Percentiles rank a stretch among this genome's conserved stretches.
phyloP scores from a whole-genome alignment of 2,113 vertebrate genomes.

The Muntiacus reevesi region DNA sequence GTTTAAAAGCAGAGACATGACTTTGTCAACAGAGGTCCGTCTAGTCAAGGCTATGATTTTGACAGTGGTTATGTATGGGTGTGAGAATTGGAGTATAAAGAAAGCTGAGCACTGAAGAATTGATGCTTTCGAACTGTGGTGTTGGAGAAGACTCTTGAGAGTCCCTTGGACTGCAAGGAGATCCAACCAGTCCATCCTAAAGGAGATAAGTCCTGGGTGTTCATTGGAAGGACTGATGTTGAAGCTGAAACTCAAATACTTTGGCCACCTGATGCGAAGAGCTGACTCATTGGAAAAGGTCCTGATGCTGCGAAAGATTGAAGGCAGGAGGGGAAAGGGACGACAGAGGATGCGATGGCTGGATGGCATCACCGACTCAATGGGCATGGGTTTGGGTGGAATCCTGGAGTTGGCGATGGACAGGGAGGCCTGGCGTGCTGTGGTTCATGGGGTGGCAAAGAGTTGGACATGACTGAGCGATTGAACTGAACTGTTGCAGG shows the following conservation, averaged over 20 bases:
- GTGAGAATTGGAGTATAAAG: not conserved
- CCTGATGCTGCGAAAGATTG: not conserved
- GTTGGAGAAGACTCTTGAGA: not conserved
- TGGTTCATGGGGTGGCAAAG: not conserved
- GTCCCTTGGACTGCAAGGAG: not conserved
- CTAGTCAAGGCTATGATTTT: not conserved
- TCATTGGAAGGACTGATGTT: not conserved
- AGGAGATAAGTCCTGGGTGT: not conserved
- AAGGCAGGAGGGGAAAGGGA: not conserved
- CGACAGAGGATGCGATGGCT: not conserved
- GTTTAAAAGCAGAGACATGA: not conserved
- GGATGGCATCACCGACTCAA: not conserved
- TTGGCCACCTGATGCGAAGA: not conserved
- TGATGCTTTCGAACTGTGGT: not conserved
- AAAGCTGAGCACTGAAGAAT: not conserved
- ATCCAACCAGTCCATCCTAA: not conserved
- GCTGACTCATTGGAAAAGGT: not conserved
- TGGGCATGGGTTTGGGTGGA: not conserved
- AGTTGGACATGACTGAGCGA: fast-evolving
- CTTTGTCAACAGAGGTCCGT: fast-evolving
- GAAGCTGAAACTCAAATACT: not conserved
- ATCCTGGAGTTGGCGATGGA: not conserved
- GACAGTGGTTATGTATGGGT: not conserved
- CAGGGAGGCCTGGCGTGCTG: not conserved
- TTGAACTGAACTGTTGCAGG: not conserved